Evolutionary conservation across 1,140 invertebrate genomes (phyloP).

Genomic region (Pissodes strobi): DNA sequence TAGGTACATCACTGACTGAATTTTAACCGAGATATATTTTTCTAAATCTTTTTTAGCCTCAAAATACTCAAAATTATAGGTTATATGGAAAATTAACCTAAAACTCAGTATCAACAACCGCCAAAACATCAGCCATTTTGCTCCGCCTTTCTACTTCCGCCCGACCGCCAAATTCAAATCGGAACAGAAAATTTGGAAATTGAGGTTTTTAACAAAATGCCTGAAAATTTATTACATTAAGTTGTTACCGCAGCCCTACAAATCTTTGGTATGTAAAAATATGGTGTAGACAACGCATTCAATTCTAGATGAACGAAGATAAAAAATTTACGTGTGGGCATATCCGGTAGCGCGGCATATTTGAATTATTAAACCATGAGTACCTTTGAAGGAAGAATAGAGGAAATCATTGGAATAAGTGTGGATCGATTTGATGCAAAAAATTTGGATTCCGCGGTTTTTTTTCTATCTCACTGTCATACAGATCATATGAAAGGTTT

Average conservation of each 20-base stretch:
- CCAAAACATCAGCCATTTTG: conserved; percentile 42
- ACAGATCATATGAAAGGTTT: conserved; percentile 70
- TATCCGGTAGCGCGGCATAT: conserved; percentile 32
- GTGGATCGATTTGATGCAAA: conserved; percentile 64
- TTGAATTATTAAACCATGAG: conserved; percentile 58
- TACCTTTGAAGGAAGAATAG: conserved; percentile 64
- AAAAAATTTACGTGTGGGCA: neutral
- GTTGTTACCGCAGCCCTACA: no score
- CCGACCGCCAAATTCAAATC: conserved; percentile 38
- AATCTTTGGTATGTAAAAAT: no score
- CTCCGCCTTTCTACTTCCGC: conserved; percentile 16
- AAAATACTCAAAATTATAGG: conserved; percentile 43
- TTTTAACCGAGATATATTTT: conserved; percentile 12
- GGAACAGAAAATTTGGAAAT: neutral
- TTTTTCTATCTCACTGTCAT: conserved; percentile 71
- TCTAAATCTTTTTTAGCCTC: conserved; percentile 21
- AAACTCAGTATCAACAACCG: conserved; percentile 41
- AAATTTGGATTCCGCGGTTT: conserved; percentile 61
- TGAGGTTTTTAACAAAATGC: no score
- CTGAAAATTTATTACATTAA: no score
- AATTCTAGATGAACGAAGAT: no score
- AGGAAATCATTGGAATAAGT: conserved; percentile 66
- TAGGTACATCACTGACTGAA: neutral
- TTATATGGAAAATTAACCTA: conserved; percentile 51
- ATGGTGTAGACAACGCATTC: no score